Conservation (phyloP, 2,888 invertebrate genomes). For the Physocephala rufipes region DNA sequence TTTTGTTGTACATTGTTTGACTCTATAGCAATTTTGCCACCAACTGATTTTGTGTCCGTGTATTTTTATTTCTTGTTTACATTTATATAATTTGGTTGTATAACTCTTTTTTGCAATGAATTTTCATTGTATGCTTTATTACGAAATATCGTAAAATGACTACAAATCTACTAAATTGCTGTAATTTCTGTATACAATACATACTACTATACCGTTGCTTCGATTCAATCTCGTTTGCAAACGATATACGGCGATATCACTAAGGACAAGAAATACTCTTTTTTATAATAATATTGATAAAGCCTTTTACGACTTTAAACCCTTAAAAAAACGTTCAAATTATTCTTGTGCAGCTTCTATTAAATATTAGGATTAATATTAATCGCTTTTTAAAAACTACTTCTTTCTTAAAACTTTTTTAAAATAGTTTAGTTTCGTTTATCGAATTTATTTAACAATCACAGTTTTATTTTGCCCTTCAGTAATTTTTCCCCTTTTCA, state of each 20-base stretch:
- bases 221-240: neutral
- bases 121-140: neutral
- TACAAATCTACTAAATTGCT: slow-evolving; percentile 49
- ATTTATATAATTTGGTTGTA: neutral
- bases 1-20: neutral
- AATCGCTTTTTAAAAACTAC: neutral
- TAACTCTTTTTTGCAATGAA: neutral
- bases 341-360: slow-evolving; percentile 19
- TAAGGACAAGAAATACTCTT: slow-evolving; percentile 21
- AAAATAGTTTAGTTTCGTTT: slow-evolving; percentile 33
- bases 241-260: neutral
- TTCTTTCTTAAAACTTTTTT: slow-evolving; percentile 26
- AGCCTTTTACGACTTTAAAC: neutral
- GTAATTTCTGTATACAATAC: slow-evolving; percentile 9
- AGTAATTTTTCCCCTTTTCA: slow-evolving; percentile 23
- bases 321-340: neutral
- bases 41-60: neutral
- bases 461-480: slow-evolving; percentile 51
- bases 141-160: slow-evolving; percentile 42
- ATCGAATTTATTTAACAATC: slow-evolving; percentile 54
- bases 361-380: slow-evolving; percentile 27
- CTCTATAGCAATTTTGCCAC: neutral
- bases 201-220: neutral
- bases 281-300: slow-evolving; percentile 17
- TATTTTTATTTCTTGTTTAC: neutral